Percentiles rank a stretch among this genome's conserved stretches.
phyloP scores from a whole-genome alignment of 2,113 vertebrate genomes.

The Entomyzon cyanotis region DNA sequence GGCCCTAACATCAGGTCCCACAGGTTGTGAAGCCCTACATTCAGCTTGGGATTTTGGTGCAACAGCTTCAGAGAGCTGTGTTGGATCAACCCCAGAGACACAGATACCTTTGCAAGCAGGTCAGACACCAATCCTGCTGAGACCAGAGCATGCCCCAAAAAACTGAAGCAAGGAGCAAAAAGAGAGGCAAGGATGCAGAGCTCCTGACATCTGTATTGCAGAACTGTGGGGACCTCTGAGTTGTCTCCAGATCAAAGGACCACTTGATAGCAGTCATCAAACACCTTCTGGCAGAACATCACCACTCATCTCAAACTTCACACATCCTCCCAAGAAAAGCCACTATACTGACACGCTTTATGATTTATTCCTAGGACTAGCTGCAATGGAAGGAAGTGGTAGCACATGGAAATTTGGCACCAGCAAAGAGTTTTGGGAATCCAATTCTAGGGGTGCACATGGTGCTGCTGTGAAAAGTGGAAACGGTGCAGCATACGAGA shows the following conservation, averaged over 20 bases:
- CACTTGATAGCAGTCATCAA: conserved; percentile 37
- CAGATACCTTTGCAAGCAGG: not conserved
- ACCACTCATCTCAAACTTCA: not conserved
- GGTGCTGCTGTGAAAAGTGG: not conserved
- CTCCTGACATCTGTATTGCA: conserved; percentile 22
- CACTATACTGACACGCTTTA: not conserved
- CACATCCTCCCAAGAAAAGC: not conserved
- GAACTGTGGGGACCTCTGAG: not conserved
- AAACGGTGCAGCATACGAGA: not conserved
- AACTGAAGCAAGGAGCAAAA: not conserved
- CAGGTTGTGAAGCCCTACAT: not conserved
- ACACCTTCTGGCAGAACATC: conserved; percentile 2
- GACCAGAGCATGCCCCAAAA: not conserved
- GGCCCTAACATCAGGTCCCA: not conserved
- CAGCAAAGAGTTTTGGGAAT: not conserved
- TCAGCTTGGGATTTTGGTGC: not conserved
- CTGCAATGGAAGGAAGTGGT: not conserved
- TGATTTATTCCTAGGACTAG: not conserved
- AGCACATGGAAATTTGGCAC: not conserved
- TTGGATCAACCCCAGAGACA: not conserved
- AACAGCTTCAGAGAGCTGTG: not conserved
- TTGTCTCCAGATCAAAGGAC: conserved; percentile 49
- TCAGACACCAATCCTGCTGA: not conserved
- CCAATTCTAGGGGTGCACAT: not conserved
- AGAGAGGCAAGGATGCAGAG: not conserved